Conservation (phyloP, 2,113 vertebrate species). For the Amblyopsis rosae region DNA sequence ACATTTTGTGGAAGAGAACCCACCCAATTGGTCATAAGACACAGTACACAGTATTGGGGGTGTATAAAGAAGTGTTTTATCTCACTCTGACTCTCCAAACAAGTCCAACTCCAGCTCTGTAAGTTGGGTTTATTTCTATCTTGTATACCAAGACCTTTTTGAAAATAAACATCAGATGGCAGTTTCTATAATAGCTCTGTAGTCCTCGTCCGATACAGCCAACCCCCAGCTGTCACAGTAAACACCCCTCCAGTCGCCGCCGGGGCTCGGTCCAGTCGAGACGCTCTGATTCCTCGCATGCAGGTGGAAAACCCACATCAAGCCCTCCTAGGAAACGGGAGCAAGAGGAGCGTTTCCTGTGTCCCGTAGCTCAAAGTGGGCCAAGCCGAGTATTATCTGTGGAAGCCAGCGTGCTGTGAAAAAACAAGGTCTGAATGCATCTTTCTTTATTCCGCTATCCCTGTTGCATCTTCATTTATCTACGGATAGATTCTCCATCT, state of each 20-base stretch:
- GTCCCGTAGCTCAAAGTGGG: constrained; percentile 50
- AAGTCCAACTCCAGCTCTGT: constrained; percentile 16
- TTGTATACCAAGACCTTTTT: constrained; percentile 25
- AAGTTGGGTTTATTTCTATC: constrained; percentile 16
- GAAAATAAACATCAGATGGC: constrained; percentile 62
- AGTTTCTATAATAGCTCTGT: constrained; percentile 54
- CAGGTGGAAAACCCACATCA: constrained; percentile 25
- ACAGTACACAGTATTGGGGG: not conserved
- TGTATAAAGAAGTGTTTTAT: not conserved
- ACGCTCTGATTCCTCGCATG: constrained; percentile 40
- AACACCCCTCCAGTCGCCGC: constrained; percentile 60
- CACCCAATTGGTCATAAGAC: not conserved
- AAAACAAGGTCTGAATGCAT: constrained; percentile 41
- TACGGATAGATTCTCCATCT: too few relatives aligned
- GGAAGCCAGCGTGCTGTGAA: constrained; percentile 39
- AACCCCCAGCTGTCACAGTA: constrained; percentile 63
- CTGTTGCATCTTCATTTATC: too few relatives aligned
- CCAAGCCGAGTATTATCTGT: constrained; percentile 59
- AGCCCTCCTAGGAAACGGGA: constrained; percentile 46
- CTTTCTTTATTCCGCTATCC: constrained; percentile 14
- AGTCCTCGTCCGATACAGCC: constrained; percentile 62
- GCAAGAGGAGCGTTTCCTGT: constrained; percentile 56
- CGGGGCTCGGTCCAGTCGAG: constrained; percentile 57
- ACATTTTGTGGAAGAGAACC: too few relatives aligned
- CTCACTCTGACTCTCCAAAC: not conserved